These are phyloP conservation scores for Tachina fera DNA, from an alignment of 2,888 invertebrate species.

Conservation along the genomic window DNA sequence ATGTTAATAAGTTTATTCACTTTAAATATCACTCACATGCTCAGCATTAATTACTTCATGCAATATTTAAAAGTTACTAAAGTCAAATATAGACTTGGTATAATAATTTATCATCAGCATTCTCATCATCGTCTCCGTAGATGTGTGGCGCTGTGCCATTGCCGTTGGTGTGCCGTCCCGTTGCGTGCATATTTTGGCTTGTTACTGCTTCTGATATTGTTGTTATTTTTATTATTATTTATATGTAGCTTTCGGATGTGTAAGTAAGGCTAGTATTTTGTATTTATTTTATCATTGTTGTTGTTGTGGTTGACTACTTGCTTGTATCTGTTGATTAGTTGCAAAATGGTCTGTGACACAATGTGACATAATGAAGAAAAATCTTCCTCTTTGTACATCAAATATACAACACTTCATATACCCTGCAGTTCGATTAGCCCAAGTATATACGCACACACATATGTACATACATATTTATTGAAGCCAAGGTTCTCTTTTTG, in stretches of 20 bases:
- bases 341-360: slow-evolving; percentile 72
- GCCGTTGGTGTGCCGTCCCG: slow-evolving; percentile 1
- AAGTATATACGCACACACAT: neutral
- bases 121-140: neutral
- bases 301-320: slow-evolving; percentile 55
- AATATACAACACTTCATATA: slow-evolving; percentile 1
- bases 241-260: slow-evolving; percentile 35
- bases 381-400: slow-evolving; percentile 65
- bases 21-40: neutral
- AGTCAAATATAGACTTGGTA: slow-evolving; percentile 53
- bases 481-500: too few relatives aligned
- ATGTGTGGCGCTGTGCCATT: slow-evolving; percentile 43
- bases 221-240: slow-evolving; percentile 9
- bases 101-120: slow-evolving; percentile 65
- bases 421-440: slow-evolving; percentile 1
- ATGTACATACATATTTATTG: too few relatives aligned
- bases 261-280: slow-evolving; percentile 34
- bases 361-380: slow-evolving; percentile 72
- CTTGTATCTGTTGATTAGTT: slow-evolving; percentile 69
- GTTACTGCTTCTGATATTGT: slow-evolving; percentile 33
- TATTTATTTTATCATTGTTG: slow-evolving; percentile 35
- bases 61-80: neutral
- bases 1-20: neutral
- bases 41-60: slow-evolving; percentile 1
- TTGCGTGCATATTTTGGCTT: slow-evolving; percentile 52